phyloP scores from a whole-genome alignment of 2,113 vertebrate species.

The Engystomops pustulosus region DNA sequence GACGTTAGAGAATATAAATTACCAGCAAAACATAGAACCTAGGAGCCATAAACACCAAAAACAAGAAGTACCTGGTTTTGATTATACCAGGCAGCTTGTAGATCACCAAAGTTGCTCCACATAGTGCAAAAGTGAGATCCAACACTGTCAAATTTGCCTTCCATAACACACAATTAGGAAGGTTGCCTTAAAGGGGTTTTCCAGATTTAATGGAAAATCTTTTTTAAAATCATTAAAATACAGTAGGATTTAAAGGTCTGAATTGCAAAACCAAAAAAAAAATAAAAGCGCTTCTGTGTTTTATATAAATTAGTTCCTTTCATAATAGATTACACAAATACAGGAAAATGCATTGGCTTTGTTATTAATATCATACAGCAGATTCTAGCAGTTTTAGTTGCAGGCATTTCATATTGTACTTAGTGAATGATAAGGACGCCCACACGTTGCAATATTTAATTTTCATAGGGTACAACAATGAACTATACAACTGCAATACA shows the following conservation, averaged over 20 bases:
- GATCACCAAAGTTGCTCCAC: not conserved
- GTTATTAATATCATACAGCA: no score
- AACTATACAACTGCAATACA: no score
- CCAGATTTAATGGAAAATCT: no score
- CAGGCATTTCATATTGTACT: no score
- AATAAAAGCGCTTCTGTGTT: no score
- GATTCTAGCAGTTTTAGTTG: no score
- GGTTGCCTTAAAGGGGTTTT: no score
- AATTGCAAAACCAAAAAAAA: not conserved
- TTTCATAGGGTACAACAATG: no score
- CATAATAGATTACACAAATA: not conserved
- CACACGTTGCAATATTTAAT: not conserved
- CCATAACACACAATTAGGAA: not conserved
- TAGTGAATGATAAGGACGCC: not conserved
- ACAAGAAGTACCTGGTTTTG: not conserved
- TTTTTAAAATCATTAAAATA: no score
- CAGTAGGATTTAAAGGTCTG: not conserved
- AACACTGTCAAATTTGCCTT: not conserved
- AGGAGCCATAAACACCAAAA: not conserved
- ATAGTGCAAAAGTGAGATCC: not conserved
- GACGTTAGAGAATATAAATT: not conserved
- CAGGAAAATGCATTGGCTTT: not conserved
- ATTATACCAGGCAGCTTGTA: no score
- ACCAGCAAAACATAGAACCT: not conserved
- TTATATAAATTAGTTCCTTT: not conserved